Base-by-base conservation (phyloP, 2,888 invertebrate species). In the Lithodes maja region DNA sequence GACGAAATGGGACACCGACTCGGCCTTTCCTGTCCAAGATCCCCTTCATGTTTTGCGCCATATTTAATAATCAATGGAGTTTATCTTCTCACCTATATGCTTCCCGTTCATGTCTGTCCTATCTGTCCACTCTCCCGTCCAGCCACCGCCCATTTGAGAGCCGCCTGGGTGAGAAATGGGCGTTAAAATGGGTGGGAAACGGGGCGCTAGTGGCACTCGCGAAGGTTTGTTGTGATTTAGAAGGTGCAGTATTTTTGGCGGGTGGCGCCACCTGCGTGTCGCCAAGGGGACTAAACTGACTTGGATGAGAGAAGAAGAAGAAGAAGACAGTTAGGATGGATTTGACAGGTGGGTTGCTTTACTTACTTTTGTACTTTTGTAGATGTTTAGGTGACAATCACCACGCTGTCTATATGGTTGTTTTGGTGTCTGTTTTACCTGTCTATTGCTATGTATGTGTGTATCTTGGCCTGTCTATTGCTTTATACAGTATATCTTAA, bases 161-260 rank as follows among this genome's bases (percentile, higher is more conserved):
- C 83, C 83, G 75, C 12, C 3, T 53, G n/a, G 75, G 50, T 53
- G n/a, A 52, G 52, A 52, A 78, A 50, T 52, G 52, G 9, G 5
- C n/a, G 17, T 33, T 33, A 33, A n/a, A 53, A 50, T 71, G 49
- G 3, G 52, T 3, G 12, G 33, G n/a, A 49, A 55, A 33, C 49
- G 12, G 7, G 12, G 55, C 15, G 33, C 33, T 33, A 33, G 33
- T 33, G 33, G 33, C 2, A 9, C 83, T 83, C 75, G 9, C 49
- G 12, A 71, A 9, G 53, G 84, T 84, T 84, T 84, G 84, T 84
- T 84, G 84, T 84, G 75, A 77, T 84, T 84, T 84, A 52, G 77
- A 75, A 3, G n/a, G 17, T 33, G 12, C 71, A 83, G 83, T 54
- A 82, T 82, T 82, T 33, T 55, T 74, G 50, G 5, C 17, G 80